Evolutionary conservation across 2,113 vertebrate genomes (phyloP).

Genomic region (Xiphorhynchus elegans): DNA sequence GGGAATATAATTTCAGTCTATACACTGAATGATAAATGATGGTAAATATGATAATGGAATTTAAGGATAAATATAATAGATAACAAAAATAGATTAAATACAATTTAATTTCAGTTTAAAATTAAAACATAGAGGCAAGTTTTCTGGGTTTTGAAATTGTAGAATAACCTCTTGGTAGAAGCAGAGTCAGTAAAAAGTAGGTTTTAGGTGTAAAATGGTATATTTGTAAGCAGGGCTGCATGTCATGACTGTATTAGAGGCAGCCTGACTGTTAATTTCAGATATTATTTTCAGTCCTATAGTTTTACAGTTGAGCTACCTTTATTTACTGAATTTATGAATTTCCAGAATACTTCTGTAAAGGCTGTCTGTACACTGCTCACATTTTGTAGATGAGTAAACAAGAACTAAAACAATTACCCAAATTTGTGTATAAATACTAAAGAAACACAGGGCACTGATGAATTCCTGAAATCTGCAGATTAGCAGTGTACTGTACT

Average conservation of each 20-base stretch:
- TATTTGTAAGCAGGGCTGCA: neutral
- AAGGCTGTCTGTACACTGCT: neutral
- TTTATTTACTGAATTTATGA: neutral
- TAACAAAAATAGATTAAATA: neutral
- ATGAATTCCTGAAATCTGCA: neutral
- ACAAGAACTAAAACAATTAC: neutral
- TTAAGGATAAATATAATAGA: neutral
- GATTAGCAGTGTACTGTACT: neutral
- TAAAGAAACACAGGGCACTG: accelerated
- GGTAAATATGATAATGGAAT: neutral
- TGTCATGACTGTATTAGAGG: neutral
- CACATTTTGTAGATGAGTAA: neutral
- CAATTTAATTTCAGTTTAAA: neutral
- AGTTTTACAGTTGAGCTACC: neutral
- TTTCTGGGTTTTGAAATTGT: neutral
- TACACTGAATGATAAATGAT: neutral
- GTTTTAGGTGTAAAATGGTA: neutral
- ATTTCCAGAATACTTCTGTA: neutral
- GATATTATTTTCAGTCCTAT: neutral
- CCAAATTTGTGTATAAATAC: neutral
- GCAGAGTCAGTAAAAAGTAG: neutral
- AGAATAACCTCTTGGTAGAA: neutral
- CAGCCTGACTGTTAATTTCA: neutral
- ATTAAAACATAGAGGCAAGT: neutral
- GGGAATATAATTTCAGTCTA: neutral